A percentile compares a stretch with the other conserved stretches of the same genome.
Conservation (phyloP, 2,888 invertebrate genomes). For the Mythimna vitellina region DNA sequence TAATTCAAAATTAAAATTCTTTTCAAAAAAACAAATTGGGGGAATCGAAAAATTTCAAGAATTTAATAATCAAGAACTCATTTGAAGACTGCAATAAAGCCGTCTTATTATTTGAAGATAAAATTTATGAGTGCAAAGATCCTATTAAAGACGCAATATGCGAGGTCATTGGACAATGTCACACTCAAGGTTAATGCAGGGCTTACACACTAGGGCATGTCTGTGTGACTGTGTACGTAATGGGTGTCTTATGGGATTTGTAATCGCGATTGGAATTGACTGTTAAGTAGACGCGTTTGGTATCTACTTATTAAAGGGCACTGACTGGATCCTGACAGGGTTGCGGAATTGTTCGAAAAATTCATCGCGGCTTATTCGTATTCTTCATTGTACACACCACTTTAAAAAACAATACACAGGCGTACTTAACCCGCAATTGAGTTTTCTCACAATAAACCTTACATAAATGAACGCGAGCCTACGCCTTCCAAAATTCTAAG, state of each 20-base stretch:
- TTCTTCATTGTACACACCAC: too few species aligned
- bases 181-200: slow-evolving; percentile 71
- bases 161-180: slow-evolving; percentile 72
- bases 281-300: slow-evolving; percentile 8
- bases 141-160: slow-evolving; percentile 65
- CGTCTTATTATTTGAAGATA: slow-evolving; percentile 64
- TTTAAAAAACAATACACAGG: too few species aligned
- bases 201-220: slow-evolving; percentile 36
- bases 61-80: slow-evolving; percentile 40
- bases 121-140: slow-evolving; percentile 71
- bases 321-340: background rate
- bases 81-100: slow-evolving; percentile 52
- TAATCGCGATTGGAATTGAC: slow-evolving; percentile 21
- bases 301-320: background rate
- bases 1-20: slow-evolving; percentile 24
- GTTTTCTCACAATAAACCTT: too few species aligned
- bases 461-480: too few species aligned
- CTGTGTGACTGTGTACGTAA: slow-evolving; percentile 14
- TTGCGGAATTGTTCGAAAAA: too few species aligned
- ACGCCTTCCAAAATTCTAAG: too few species aligned
- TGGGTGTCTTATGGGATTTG: slow-evolving; percentile 31
- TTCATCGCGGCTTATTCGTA: too few species aligned
- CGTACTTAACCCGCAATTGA: too few species aligned
- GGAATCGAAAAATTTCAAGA: slow-evolving; percentile 24
- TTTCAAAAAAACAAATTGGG: slow-evolving; percentile 26